Conservation (phyloP, 2,888 invertebrate genomes). For the Nipponacmea schrenckii region DNA sequence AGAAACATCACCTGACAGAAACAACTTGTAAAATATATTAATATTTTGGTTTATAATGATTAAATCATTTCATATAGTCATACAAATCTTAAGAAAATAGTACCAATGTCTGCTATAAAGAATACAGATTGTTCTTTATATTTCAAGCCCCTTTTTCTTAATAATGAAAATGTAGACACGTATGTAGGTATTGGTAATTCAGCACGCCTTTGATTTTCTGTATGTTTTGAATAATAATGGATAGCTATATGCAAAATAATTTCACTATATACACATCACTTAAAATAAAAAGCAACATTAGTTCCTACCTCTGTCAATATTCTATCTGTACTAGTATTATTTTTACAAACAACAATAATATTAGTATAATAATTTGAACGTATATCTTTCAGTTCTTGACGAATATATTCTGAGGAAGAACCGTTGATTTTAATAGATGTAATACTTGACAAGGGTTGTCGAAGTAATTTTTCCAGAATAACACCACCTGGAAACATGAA, state of each 20-base stretch:
- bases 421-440: conserved; percentile 41
- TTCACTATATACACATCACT: too few relatives aligned
- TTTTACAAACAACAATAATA: conserved; percentile 48
- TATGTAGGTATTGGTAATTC: too few relatives aligned
- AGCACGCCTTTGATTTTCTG: too few relatives aligned
- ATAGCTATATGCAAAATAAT: too few relatives aligned
- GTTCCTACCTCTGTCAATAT: conserved; percentile 48
- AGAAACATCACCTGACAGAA: too few relatives aligned
- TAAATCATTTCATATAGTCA: too few relatives aligned
- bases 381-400: conserved; percentile 47
- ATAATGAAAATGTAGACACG: too few relatives aligned
- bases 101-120: too few relatives aligned
- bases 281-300: background rate
- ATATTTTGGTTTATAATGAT: too few relatives aligned
- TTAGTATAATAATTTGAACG: conserved; percentile 43
- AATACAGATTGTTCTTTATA: background rate
- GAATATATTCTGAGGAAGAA: conserved; percentile 35
- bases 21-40: too few relatives aligned
- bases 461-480: conserved; percentile 39
- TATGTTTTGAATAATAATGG: too few relatives aligned
- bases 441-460: conserved; percentile 38
- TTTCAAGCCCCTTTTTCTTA: background rate
- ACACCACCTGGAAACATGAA: conserved; percentile 32
- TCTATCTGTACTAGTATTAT: conserved; percentile 34
- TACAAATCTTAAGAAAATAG: background rate